phyloP scores from a whole-genome alignment of 2,888 invertebrate species.

The Acanthosepion lycidas region DNA sequence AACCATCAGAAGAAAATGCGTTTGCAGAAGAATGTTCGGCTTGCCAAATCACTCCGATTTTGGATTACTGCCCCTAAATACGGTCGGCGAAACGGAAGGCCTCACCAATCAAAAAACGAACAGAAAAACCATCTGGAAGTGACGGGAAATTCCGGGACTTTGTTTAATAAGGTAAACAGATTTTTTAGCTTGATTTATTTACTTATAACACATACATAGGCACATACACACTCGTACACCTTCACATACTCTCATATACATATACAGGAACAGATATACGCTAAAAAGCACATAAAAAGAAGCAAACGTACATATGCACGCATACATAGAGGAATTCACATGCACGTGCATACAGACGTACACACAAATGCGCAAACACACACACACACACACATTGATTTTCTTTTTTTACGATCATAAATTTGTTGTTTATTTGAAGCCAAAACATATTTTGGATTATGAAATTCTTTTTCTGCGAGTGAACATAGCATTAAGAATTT shows the following conservation, averaged over 20 bases:
- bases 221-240: neutral
- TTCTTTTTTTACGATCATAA: no score
- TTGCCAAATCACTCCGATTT: neutral
- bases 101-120: neutral
- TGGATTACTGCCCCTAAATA: neutral
- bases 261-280: no score
- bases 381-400: neutral
- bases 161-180: neutral
- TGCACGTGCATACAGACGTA: neutral
- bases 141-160: neutral
- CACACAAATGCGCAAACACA: conserved; percentile 40
- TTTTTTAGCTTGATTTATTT: neutral
- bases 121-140: neutral
- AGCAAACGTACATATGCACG: neutral
- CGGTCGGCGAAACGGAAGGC: neutral
- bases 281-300: no score
- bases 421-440: no score
- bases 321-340: conserved; percentile 25
- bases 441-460: no score
- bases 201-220: neutral
- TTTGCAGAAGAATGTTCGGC: neutral
- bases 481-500: no score
- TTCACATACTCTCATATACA: no score
- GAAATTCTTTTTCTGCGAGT: no score
- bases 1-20: neutral